Conservation (phyloP, 2,888 invertebrate genomes). For the Rhabditophanes sp. region DNA sequence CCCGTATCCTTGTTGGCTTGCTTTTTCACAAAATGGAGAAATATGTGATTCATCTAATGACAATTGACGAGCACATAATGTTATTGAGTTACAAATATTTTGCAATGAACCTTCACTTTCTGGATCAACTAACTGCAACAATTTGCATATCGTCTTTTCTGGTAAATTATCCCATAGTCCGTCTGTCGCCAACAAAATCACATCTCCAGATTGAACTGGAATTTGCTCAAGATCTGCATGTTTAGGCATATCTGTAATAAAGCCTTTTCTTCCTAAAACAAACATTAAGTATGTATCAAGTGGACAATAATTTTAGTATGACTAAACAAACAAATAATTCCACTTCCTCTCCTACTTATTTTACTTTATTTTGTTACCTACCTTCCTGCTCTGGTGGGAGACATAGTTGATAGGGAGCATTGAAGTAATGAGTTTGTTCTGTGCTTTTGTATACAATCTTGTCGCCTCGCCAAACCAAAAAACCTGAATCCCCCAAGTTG, state of each 20-base stretch:
- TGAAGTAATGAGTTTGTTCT: conserved; percentile 96
- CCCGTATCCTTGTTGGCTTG: conserved; percentile 76
- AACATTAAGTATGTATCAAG: not conserved
- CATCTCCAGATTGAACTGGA: conserved; percentile 26
- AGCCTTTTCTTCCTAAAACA: conserved; percentile 24
- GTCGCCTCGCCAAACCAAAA: conserved; percentile 73
- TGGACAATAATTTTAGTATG: not conserved
- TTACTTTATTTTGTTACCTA: conserved; percentile 10
- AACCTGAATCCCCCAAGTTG: conserved; percentile 96
- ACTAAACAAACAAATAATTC: conserved; percentile 1
- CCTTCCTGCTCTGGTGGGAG: conserved; percentile 57
- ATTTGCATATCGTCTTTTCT: conserved; percentile 69
- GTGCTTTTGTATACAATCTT: conserved; percentile 73
- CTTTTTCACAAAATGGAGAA: conserved; percentile 85
- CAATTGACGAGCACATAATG: conserved; percentile 79
- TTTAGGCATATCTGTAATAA: conserved; percentile 35
- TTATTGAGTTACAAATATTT: conserved; percentile 60
- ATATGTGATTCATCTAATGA: conserved; percentile 84
- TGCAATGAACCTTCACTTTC: conserved; percentile 19
- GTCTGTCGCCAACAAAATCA: conserved; percentile 60
- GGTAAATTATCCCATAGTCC: conserved; percentile 96
- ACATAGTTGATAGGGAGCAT: conserved; percentile 90
- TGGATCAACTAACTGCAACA: conserved; percentile 51
- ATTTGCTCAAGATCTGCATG: conserved; percentile 28
- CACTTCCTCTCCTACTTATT: not conserved